These are phyloP conservation scores for Streptopelia turtur DNA, from an alignment of 2,797 vertebrate species.

Conservation along the genomic window DNA sequence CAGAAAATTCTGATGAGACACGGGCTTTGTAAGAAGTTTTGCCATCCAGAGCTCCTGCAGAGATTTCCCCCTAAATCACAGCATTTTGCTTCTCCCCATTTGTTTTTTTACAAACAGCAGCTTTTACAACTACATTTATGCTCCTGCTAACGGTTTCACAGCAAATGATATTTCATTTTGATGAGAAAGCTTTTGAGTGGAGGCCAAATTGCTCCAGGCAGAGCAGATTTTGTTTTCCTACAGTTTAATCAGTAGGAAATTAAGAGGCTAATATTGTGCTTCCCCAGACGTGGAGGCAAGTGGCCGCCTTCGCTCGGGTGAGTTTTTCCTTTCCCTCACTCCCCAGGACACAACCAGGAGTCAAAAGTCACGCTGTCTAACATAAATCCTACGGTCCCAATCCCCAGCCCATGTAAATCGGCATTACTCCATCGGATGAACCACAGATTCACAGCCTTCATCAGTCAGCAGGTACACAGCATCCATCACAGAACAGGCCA, in stretches of 20 bases:
- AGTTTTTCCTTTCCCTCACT: conserved; percentile 5
- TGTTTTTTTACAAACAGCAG: conserved; percentile 42
- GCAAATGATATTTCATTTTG: conserved; percentile 73
- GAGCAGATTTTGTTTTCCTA: conserved; percentile 77
- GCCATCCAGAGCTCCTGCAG: neutral
- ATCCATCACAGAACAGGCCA: neutral
- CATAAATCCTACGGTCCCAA: neutral
- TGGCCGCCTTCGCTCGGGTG: conserved; percentile 31
- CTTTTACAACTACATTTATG: conserved; percentile 41
- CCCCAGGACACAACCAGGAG: neutral
- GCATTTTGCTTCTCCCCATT: conserved; percentile 1
- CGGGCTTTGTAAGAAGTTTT: neutral
- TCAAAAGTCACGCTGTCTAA: neutral
- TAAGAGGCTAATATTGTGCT: conserved; percentile 65
- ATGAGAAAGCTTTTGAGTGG: conserved; percentile 65
- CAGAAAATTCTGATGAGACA: neutral
- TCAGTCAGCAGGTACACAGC: neutral
- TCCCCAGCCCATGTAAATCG: neutral
- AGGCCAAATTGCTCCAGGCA: conserved; percentile 72
- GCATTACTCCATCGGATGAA: accelerated
- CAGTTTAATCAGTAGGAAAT: conserved; percentile 72
- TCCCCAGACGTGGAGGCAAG: conserved; percentile 53
- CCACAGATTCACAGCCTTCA: neutral
- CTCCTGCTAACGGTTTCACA: conserved; percentile 52
- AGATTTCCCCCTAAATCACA: neutral